phyloP scores from a whole-genome alignment of 2,113 vertebrate species.

The Oriolus oriolus region DNA sequence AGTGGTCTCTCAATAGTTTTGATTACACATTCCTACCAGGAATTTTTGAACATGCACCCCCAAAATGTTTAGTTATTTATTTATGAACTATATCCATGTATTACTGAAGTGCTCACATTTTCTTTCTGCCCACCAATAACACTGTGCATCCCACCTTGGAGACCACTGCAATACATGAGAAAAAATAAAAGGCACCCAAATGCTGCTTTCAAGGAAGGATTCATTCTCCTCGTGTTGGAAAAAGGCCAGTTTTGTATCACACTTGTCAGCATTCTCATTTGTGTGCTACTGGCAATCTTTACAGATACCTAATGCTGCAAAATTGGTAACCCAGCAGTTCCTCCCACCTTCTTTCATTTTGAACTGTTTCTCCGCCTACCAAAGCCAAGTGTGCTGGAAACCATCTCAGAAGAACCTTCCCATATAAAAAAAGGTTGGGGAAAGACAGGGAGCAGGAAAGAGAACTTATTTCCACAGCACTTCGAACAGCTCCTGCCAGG shows the following conservation, averaged over 20 bases:
- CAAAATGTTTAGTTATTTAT: background rate
- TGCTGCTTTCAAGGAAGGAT: background rate
- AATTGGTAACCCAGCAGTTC: background rate
- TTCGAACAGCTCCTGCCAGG: background rate
- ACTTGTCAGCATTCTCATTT: background rate
- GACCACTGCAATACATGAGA: background rate
- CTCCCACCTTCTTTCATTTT: slow-evolving; percentile 14
- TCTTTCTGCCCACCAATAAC: background rate
- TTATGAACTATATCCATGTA: background rate
- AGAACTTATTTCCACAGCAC: background rate
- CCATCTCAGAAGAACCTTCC: background rate
- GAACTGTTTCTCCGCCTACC: background rate
- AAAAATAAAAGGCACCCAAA: background rate
- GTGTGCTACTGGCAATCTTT: background rate
- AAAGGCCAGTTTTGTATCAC: background rate
- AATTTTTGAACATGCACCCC: background rate
- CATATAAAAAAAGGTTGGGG: background rate
- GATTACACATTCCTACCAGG: background rate
- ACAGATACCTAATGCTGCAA: background rate
- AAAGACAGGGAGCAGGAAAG: background rate
- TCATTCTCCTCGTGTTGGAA: background rate
- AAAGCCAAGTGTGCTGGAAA: background rate
- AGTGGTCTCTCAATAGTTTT: background rate
- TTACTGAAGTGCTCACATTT: background rate
- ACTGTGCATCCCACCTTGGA: accelerated